Conservation (phyloP, 2,113 vertebrate genomes). For the Ovis canadensis region DNA sequence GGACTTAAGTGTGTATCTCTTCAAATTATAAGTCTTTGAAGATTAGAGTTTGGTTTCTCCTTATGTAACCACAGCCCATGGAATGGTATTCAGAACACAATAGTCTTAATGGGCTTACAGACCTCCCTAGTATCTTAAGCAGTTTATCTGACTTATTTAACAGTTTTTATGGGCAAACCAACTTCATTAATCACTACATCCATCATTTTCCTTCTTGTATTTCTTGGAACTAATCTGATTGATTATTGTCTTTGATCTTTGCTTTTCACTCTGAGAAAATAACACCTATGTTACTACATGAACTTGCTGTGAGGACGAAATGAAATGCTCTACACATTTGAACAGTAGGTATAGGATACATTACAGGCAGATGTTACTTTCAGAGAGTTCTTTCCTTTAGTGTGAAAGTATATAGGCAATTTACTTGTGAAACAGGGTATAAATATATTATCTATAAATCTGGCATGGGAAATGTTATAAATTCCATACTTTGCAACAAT, state of each 20-base stretch:
- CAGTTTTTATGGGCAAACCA: background rate
- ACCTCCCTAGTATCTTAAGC: background rate
- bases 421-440: background rate
- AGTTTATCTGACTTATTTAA: background rate
- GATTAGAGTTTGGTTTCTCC: background rate
- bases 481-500: background rate
- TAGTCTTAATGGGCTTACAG: background rate
- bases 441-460: conserved; percentile 7
- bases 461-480: background rate
- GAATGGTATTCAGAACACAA: background rate
- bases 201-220: background rate
- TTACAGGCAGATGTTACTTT: conserved; percentile 16
- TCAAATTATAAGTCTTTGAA: background rate
- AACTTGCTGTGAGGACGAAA: background rate
- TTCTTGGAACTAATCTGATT: background rate
- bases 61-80: background rate
- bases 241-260: background rate
- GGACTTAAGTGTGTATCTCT: background rate
- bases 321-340: background rate
- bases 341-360: background rate
- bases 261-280: background rate
- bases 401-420: background rate
- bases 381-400: background rate
- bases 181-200: background rate
- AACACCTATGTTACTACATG: background rate